Percentiles rank a stretch among this genome's conserved stretches.
phyloP scores from a whole-genome alignment of 2,113 vertebrate species.

The Rhipidura dahli region DNA sequence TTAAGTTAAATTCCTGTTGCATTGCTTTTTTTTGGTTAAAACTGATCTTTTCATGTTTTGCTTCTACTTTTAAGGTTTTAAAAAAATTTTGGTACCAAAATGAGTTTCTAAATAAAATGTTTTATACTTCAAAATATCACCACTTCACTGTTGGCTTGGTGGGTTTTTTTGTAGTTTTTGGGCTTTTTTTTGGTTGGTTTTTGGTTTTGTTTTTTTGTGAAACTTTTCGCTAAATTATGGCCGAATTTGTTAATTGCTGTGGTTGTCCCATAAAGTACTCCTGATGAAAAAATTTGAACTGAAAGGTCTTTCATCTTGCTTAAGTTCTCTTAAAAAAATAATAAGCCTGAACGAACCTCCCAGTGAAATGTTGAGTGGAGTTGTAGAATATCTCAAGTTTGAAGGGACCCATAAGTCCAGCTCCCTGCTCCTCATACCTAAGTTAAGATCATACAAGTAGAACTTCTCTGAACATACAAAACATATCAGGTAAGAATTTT shows the following conservation, averaged over 20 bases:
- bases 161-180: background rate
- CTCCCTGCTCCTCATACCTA: background rate
- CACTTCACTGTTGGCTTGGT: accelerated
- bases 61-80: background rate
- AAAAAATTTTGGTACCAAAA: background rate
- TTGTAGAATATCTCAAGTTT: background rate
- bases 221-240: background rate
- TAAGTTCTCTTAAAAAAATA: background rate
- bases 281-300: background rate
- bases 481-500: background rate
- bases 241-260: background rate
- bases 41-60: background rate
- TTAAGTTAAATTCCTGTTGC: background rate
- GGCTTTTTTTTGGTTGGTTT: background rate
- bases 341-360: background rate
- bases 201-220: background rate
- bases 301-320: background rate
- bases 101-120: background rate
- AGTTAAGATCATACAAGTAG: background rate
- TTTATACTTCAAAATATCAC: background rate
- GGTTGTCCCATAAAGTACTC: background rate
- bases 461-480: background rate
- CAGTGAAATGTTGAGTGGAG: background rate
- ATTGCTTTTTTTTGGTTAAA: background rate
- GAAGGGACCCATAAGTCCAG: background rate